Conservation (phyloP, 2,113 vertebrate species). For the Taurulus bubalis region DNA sequence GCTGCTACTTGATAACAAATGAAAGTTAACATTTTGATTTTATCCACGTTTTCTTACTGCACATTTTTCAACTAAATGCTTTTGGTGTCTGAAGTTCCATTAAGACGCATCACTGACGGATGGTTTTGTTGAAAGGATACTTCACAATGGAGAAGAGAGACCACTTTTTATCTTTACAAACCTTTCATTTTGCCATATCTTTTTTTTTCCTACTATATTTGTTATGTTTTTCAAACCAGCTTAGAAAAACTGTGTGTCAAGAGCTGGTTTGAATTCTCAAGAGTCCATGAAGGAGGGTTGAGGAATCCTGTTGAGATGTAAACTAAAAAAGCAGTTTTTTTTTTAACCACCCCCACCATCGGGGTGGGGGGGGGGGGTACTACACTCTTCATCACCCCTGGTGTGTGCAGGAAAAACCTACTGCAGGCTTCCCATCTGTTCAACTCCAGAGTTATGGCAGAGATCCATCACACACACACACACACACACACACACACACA, state of each 20-base stretch:
- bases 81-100: constrained; percentile 7
- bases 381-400: constrained; percentile 54
- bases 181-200: neutral
- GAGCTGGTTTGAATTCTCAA: constrained; percentile 38
- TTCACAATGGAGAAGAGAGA: constrained; percentile 12
- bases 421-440: constrained; percentile 74
- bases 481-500: constrained; percentile 28
- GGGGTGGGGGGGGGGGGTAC: no score
- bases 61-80: neutral
- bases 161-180: neutral
- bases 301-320: constrained; percentile 16
- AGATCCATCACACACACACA: constrained; percentile 50
- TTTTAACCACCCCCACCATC: no score
- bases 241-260: constrained; percentile 3
- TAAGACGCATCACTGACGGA: neutral
- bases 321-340: no score
- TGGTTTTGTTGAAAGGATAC: constrained; percentile 15
- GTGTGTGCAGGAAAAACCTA: constrained; percentile 69
- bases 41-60: neutral
- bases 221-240: constrained; percentile 11
- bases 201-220: neutral
- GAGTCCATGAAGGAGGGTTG: neutral
- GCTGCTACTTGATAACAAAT: neutral
- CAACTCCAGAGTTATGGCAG: constrained; percentile 58
- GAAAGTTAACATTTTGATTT: constrained; percentile 14